Conservation (phyloP, 2,797 vertebrate species). For the Phalloptychus januarius region DNA sequence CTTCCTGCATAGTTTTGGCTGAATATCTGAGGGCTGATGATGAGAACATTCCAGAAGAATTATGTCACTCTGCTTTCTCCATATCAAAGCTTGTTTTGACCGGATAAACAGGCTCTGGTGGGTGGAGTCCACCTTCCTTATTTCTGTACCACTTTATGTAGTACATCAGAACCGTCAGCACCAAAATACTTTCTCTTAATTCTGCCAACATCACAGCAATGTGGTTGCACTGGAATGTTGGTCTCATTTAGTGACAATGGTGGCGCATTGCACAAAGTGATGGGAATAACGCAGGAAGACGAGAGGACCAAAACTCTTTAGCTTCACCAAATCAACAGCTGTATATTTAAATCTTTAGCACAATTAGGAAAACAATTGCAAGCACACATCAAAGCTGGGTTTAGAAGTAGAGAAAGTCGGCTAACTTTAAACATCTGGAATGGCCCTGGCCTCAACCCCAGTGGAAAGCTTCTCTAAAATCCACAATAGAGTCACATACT, state of each 20-base stretch:
- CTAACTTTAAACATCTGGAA: not conserved
- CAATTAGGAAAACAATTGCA: not conserved
- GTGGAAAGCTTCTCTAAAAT: not conserved
- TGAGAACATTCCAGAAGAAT: not conserved
- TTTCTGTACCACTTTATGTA: not conserved
- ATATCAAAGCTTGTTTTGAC: not conserved
- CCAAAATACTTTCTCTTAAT: not conserved
- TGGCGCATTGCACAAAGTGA: not conserved
- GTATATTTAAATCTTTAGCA: not conserved
- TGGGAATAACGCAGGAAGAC: not conserved
- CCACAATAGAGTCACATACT: not conserved
- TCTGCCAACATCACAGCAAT: not conserved
- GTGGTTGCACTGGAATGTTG: not conserved
- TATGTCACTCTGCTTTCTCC: not conserved
- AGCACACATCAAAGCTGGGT: not conserved
- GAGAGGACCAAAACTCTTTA: not conserved
- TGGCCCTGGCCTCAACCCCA: not conserved
- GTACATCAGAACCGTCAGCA: not conserved
- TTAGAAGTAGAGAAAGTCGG: not conserved
- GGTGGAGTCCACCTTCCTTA: not conserved
- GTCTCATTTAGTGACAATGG: not conserved
- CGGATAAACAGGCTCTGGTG: not conserved
- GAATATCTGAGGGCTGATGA: not conserved
- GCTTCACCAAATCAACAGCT: not conserved
- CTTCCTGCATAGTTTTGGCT: not conserved